Evolutionary conservation across 1,140 invertebrate species (phyloP), one percentile per base, ranked within the genome.

Genomic region (Drosophila elegans): DNA sequence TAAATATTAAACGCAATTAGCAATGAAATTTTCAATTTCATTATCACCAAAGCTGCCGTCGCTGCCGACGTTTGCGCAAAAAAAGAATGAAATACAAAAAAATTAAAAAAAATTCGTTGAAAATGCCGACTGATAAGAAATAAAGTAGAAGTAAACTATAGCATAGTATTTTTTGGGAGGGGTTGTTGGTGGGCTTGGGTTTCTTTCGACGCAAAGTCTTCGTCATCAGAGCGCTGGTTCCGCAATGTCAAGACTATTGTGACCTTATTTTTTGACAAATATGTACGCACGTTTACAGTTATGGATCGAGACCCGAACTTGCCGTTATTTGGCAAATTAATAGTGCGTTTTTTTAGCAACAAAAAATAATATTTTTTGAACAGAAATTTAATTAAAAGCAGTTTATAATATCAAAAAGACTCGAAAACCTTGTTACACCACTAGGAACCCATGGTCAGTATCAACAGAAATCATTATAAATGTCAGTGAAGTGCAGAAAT

Each of bases 11-110:
- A 88, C 88, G 80, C 80, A 88, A 91, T 91, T 91, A 91, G 80
- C 88, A 91, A 91, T 91, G 88, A 91, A 91, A 91, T 91, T 91
- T 72, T 91, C 83, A 88, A 79, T 88, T 91, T 91, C 88, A 91
- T 91, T 91, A 91, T 91, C 88, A 91, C 73, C 66, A 68, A 66
- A 64, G 68, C 36, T 62, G 32, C 29, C 62, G 52, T n/a, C 57
- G 62, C 48, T 34, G 48, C 56, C 62, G 39, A 29, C 56, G 51
- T 5, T 25, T 27, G 13, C 49, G 57, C 21, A 39, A 44, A 52
- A 69, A 6, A 4, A 32, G 39, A 39, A 34, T 29, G 44, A 63
- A 62, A 44, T 10, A 34, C 46, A 34, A 52, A 11, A 36, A 54
- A 48, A 10, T 12, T 27, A 11, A 25, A 11, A 29, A 57, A 67